phyloP scores from a whole-genome alignment of 2,797 vertebrate species.

The Monodelphis domestica region DNA sequence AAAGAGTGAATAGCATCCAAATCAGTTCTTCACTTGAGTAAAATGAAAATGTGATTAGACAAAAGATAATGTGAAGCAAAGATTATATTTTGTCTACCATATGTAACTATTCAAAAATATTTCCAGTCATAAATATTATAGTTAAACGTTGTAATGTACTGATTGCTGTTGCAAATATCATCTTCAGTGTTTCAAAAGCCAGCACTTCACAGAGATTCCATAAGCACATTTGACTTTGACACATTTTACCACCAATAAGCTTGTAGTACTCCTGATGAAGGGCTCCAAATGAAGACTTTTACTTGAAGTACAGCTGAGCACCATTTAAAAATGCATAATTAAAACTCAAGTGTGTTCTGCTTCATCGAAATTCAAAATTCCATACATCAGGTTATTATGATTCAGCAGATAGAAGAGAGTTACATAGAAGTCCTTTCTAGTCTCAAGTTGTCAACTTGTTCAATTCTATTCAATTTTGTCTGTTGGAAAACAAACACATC shows the following conservation, averaged over 20 bases:
- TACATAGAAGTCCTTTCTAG: not conserved
- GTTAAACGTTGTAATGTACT: not conserved
- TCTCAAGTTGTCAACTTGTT: constrained; percentile 10
- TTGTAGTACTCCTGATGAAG: not conserved
- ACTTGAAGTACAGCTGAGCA: not conserved
- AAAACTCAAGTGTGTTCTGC: constrained; percentile 31
- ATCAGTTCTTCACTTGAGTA: constrained; percentile 24
- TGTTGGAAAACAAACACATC: constrained; percentile 54
- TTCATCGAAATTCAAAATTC: constrained; percentile 7
- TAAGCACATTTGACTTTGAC: constrained; percentile 16
- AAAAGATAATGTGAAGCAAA: not conserved
- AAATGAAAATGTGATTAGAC: constrained; percentile 17
- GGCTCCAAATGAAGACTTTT: not conserved
- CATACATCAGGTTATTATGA: not conserved
- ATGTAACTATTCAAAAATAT: not conserved
- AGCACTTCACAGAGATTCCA: not conserved
- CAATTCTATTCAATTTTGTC: constrained; percentile 38
- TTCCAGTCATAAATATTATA: not conserved
- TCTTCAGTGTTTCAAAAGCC: constrained; percentile 10
- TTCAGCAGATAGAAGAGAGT: constrained; percentile 6
- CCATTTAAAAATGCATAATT: constrained; percentile 18
- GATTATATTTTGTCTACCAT: not conserved
- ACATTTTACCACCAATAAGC: not conserved
- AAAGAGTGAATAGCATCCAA: not conserved
- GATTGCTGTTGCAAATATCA: not conserved